Evolutionary conservation across 2,113 vertebrate species (phyloP), one percentile per base, ranked within the genome.

Genomic region (Gymnobelideus leadbeateri): DNA sequence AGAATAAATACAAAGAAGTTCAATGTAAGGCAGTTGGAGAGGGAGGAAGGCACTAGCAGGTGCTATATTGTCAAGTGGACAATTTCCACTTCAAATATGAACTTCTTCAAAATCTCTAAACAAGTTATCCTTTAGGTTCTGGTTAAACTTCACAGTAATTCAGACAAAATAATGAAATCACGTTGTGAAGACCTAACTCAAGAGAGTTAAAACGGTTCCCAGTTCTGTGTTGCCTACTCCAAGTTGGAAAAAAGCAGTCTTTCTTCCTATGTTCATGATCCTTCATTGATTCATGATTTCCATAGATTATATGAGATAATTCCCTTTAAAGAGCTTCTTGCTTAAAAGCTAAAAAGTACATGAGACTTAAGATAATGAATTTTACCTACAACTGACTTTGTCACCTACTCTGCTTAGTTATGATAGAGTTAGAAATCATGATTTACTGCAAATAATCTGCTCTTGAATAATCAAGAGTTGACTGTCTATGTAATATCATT

Each of bases 401-500:
- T 91, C 50, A 51, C 6, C 31, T n/a, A 51, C 7, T 21, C n/a
- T 43, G 26, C 49, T 91, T 91, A 51, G 51, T 91, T 51, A 51
- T 37, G 31, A 49, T 51, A 51, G 23, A 51, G 14, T 43, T 91
- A 37, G 31, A 51, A 51, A 91, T 31, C 7, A 91, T 0, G 3
- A 51, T 91, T 51, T 16, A n/a, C 37, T 37, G 12, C 26, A n/a
- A 31, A 91, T 91, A 91, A n/a, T n/a, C 50, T 91, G 14, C 50
- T 52, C 51, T 52, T 52, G 90, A 91, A 52, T 91, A 91, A 52
- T 52, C 90, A 91, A 91, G 90, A 52, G 51, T 51, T n/a, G 50
- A 91, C 51, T 91, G 26, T 84, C 43, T 84, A 43, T 43, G n/a
- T 84, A 84, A 23, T 43, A 84, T 37, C 14, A 37, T 84, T 84